Percentiles rank a stretch among this genome's conserved stretches.
Evolutionary conservation across 2,888 invertebrate species (phyloP).

Genomic region (Chloroclystis v-ata): DNA sequence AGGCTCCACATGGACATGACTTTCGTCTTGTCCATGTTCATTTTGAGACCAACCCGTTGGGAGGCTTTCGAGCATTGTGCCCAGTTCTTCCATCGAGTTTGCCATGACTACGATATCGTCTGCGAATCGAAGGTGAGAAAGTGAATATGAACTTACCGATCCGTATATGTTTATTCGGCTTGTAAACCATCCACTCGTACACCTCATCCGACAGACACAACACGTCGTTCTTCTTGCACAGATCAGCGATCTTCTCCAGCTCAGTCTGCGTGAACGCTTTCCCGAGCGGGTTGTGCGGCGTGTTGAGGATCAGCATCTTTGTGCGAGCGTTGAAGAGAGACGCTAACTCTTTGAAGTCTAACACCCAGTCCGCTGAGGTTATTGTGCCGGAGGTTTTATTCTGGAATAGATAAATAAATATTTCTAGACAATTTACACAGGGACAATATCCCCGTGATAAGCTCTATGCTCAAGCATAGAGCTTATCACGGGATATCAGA

Average conservation of each 20-base stretch:
- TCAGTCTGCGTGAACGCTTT: conserved; percentile 87
- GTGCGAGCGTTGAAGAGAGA: conserved; percentile 91
- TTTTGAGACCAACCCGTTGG: too few species aligned
- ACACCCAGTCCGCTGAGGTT: conserved; percentile 91
- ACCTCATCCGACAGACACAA: conserved; percentile 97
- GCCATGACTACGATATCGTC: too few species aligned
- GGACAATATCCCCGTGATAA: too few species aligned
- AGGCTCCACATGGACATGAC: too few species aligned
- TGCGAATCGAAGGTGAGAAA: too few species aligned
- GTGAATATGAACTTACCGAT: conserved; percentile 82
- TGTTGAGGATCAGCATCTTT: conserved; percentile 97
- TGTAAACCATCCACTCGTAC: conserved; percentile 97
- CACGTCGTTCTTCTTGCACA: conserved; percentile 95
- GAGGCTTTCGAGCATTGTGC: too few species aligned
- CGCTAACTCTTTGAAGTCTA: conserved; percentile 89
- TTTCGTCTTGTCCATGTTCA: too few species aligned
- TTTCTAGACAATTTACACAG: too few species aligned
- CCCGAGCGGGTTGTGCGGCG: conserved; percentile 98
- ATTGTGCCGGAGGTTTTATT: not conserved
- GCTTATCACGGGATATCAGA: too few species aligned
- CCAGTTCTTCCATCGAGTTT: too few species aligned
- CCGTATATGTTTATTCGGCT: conserved; percentile 89
- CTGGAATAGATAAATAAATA: not conserved
- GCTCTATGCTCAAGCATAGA: too few species aligned
- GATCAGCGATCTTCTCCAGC: conserved; percentile 85